Percentiles rank a stretch among this genome's conserved stretches.
These are phyloP conservation scores for Cylindroiulus punctatus DNA, from an alignment of 2,888 invertebrate species.

Conservation along the genomic window DNA sequence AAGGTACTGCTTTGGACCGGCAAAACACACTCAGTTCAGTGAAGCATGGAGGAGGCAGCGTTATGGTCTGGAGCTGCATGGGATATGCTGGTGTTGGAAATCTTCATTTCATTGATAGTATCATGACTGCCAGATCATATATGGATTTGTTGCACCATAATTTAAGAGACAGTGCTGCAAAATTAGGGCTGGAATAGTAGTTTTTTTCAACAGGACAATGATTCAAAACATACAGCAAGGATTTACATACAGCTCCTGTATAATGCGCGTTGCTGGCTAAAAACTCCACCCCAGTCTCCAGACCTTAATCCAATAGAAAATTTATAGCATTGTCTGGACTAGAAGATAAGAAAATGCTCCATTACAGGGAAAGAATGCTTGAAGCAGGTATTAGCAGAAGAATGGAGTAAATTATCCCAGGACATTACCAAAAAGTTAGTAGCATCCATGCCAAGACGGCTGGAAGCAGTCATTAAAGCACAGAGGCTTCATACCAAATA, in stretches of 20 bases:
- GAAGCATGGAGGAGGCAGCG: slow-evolving; percentile 58
- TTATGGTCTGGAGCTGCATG: slow-evolving; percentile 59
- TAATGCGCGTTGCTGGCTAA: slow-evolving; percentile 52
- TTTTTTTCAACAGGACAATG: slow-evolving; percentile 57
- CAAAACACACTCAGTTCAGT: slow-evolving; percentile 54
- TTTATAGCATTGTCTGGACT: slow-evolving; percentile 56
- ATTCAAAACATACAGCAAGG: slow-evolving; percentile 55
- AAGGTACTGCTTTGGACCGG: neutral
- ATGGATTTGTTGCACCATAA: slow-evolving; percentile 55
- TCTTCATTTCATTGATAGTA: slow-evolving; percentile 55
- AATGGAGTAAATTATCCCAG: neutral
- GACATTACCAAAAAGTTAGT: slow-evolving; percentile 52
- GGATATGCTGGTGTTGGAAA: slow-evolving; percentile 55
- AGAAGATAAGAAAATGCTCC: slow-evolving; percentile 20
- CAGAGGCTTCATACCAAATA: neutral
- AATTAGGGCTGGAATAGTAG: slow-evolving; percentile 51
- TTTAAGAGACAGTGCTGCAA: slow-evolving; percentile 52
- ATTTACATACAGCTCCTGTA: slow-evolving; percentile 49
- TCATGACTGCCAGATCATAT: slow-evolving; percentile 54
- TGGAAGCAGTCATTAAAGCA: slow-evolving; percentile 8
- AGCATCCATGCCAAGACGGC: slow-evolving; percentile 24
- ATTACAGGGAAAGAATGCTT: slow-evolving; percentile 49
- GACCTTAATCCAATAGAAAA: slow-evolving; percentile 58
- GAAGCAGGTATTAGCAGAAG: slow-evolving; percentile 47
- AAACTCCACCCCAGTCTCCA: slow-evolving; percentile 55